These are phyloP conservation scores for Pinctada fucata DNA, from an alignment of 2,888 invertebrate species.

Conservation along the genomic window DNA sequence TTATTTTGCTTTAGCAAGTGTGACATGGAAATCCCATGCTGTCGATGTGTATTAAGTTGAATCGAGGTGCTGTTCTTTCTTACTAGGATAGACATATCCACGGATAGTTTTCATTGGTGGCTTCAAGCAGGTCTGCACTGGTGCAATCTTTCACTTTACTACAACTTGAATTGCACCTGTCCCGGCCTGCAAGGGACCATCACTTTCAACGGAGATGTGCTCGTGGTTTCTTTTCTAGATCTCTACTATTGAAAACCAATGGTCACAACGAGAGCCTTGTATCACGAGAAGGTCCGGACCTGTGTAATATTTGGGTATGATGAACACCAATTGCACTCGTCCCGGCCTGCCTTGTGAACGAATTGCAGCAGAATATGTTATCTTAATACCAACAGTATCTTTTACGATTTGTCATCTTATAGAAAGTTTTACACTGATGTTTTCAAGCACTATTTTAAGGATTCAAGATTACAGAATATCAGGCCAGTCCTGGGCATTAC, in stretches of 20 bases:
- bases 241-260: background rate
- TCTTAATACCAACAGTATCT: no score
- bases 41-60: no score
- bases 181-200: conserved; percentile 35
- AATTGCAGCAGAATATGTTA: background rate
- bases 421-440: no score
- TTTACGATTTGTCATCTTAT: no score
- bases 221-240: background rate
- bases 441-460: no score
- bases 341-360: conserved; percentile 48
- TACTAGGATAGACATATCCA: no score
- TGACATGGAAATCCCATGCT: no score
- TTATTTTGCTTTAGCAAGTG: no score
- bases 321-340: conserved; percentile 54
- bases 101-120: no score
- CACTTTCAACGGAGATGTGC: background rate
- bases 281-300: conserved; percentile 47
- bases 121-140: conserved; percentile 10
- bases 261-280: background rate
- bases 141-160: conserved; percentile 18
- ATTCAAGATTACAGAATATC: no score
- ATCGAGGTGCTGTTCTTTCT: no score
- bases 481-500: no score
- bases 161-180: conserved; percentile 41
- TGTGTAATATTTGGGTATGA: conserved; percentile 48